A percentile compares a stretch with the other conserved stretches of the same genome.
Evolutionary conservation across 2,888 invertebrate genomes (phyloP).

Genomic region (Tuberolachnus salignus): DNA sequence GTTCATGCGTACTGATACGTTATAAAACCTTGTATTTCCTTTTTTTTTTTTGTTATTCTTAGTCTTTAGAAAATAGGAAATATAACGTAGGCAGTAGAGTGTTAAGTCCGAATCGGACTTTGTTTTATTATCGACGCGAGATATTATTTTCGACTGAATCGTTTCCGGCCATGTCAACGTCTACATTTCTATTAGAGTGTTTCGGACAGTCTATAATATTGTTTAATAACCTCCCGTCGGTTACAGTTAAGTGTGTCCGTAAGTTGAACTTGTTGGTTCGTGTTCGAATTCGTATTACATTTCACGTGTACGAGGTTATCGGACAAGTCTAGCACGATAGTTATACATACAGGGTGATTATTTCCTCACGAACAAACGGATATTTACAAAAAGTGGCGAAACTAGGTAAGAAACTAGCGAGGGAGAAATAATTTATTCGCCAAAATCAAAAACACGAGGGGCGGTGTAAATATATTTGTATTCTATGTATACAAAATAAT

Average conservation of each 20-base stretch:
- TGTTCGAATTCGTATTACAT: neutral
- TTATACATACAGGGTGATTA: too few species aligned
- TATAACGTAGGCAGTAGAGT: neutral
- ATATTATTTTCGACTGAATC: neutral
- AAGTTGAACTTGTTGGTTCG: neutral
- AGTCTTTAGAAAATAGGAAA: too few species aligned
- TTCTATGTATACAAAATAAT: too few species aligned
- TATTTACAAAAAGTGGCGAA: too few species aligned
- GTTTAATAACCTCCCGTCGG: neutral
- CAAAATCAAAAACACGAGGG: too few species aligned
- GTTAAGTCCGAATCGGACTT: neutral
- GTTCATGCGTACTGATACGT: too few species aligned
- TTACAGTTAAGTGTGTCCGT: neutral
- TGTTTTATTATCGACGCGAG: neutral
- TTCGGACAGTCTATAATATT: neutral
- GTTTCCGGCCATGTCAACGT: neutral
- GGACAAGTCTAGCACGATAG: neutral
- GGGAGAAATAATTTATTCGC: too few species aligned
- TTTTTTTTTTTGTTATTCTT: too few species aligned
- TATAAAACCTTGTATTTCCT: too few species aligned
- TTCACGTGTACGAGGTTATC: neutral
- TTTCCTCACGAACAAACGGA: too few species aligned
- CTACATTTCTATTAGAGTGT: constrained; percentile 1
- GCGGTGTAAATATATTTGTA: too few species aligned
- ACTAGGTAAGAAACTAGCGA: too few species aligned